Conservation (phyloP, 1,140 invertebrate species). For the Nixonia krombeini region DNA sequence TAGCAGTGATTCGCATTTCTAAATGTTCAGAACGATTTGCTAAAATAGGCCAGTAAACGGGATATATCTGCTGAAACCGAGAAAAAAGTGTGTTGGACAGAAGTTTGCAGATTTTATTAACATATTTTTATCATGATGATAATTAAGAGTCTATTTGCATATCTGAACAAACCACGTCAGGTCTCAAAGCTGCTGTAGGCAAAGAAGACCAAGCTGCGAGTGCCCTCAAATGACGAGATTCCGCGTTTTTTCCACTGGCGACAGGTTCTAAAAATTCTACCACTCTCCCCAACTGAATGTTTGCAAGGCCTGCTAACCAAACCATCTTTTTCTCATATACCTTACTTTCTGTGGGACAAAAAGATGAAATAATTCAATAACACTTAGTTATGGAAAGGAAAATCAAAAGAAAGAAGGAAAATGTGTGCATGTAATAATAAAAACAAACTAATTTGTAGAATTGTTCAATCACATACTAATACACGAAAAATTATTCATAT, state of each 20-base stretch:
- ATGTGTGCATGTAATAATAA: too few relatives aligned
- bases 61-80: conserved; percentile 69
- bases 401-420: too few relatives aligned
- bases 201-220: conserved; percentile 76
- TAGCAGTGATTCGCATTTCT: conserved; percentile 77
- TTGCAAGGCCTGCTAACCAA: conserved; percentile 79
- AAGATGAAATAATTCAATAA: conserved; percentile 19
- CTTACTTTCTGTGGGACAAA: conserved; percentile 72
- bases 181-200: conserved; percentile 70
- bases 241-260: conserved; percentile 67
- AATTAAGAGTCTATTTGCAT: too few relatives aligned
- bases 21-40: conserved; percentile 78
- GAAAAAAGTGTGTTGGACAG: not conserved
- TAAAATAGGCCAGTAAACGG: conserved; percentile 79
- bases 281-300: conserved; percentile 75
- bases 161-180: conserved; percentile 69
- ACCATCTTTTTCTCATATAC: conserved; percentile 79
- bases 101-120: too few relatives aligned
- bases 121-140: too few relatives aligned
- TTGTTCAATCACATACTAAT: too few relatives aligned
- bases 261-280: conserved; percentile 76
- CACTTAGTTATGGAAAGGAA: not conserved
- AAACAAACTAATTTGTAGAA: too few relatives aligned
- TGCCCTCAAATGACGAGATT: conserved; percentile 73
- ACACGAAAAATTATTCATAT: too few relatives aligned